Base-by-base conservation (phyloP, 2,888 invertebrate genomes). In the Matsumyia berberina region DNA sequence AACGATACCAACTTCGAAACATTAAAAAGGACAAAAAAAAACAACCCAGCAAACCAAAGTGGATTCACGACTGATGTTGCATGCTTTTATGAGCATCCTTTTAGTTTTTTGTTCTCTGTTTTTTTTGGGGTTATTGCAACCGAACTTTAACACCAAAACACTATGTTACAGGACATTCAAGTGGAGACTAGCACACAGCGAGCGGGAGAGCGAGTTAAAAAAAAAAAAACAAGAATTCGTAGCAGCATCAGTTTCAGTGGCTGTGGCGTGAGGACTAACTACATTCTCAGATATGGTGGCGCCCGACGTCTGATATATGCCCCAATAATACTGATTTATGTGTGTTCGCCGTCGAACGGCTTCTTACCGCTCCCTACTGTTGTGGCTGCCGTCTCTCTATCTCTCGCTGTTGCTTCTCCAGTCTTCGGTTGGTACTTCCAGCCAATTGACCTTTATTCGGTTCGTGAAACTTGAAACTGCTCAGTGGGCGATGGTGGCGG, bases 301-400 rank as follows among this genome's bases (percentile, higher is more conserved):
- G 79, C 79, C 83, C 73, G 69, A 35, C 85, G 70, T 74, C 80
- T 85, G 80, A 85, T 85, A 79, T 85, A 85, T 85, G 74, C 85
- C 70, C 85, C 85, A 85, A 85, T 80, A 80, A 85, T 58, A 66
- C 85, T 80, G 85, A 85, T 85, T 85, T 85, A 85, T 85, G 74
- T 85, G 74, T 49, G 60, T 76, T 69, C 69, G 69, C 70, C 80
- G 53, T 74, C 74, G 66, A 80, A 74, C 57, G 49, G 67, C 78
- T 83, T 73, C 78, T 83, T 78, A 17, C 49, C 57, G 67, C 24
- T n/a, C n/a, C n/a, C n/a, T n/a, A n/a, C n/a, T 80, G 42, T 31
- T 69, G 51, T 15, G 42, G 60, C 58, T 53, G 37, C 51, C 33
- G 17, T 11, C 44, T 42, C 29, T 29, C 12, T 49, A 46, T 37